Conservation (phyloP, 2,888 invertebrate genomes). For the Folsomia manolachei region DNA sequence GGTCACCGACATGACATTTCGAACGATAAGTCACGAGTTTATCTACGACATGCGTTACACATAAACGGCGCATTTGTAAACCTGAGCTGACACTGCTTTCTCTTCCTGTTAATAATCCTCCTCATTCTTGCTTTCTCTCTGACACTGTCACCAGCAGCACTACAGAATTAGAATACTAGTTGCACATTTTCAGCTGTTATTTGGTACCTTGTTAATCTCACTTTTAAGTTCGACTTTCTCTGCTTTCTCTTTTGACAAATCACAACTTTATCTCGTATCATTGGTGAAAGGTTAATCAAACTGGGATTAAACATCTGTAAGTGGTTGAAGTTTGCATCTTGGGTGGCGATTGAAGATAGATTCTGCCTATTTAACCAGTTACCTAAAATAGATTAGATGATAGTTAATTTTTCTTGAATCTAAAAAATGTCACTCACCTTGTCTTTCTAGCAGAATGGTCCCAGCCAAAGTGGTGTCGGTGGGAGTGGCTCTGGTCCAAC, state of each 20-base stretch:
- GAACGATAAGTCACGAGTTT: too few relatives aligned
- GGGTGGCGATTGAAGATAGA: too few relatives aligned
- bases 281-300: conserved; percentile 9
- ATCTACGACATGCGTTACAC: too few relatives aligned
- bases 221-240: not conserved
- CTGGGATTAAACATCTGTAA: conserved; percentile 1
- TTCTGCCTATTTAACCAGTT: too few relatives aligned
- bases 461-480: not conserved
- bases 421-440: too few relatives aligned
- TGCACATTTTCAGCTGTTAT: not conserved
- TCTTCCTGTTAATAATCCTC: conserved; percentile 49
- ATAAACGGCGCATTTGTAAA: conserved; percentile 21
- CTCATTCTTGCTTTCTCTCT: not conserved
- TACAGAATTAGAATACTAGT: not conserved
- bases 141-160: not conserved
- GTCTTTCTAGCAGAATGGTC: conserved; percentile 16
- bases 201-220: not conserved
- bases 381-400: too few relatives aligned
- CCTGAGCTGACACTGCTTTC: conserved; percentile 52
- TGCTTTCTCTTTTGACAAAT: not conserved
- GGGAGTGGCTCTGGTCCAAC: conserved; percentile 21
- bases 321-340: too few relatives aligned
- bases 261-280: not conserved
- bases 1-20: too few relatives aligned
- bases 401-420: too few relatives aligned